phyloP scores from a whole-genome alignment of 2,888 invertebrate genomes.

The Drosophila quasianomalipes region DNA sequence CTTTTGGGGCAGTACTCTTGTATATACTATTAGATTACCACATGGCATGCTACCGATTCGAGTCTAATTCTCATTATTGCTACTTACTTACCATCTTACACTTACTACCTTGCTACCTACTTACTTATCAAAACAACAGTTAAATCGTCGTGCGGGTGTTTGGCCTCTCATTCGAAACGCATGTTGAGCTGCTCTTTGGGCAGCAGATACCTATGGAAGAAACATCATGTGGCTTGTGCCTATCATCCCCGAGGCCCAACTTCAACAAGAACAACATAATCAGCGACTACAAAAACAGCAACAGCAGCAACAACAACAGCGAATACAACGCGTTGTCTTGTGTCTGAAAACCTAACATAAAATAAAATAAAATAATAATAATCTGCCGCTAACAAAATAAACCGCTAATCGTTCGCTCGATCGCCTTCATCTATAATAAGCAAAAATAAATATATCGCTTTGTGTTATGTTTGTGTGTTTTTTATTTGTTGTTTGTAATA shows the following conservation, averaged over 20 bases:
- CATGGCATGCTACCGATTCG: constrained; percentile 33
- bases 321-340: constrained; percentile 41
- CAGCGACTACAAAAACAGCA: constrained; percentile 24
- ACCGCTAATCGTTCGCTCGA: constrained; percentile 43
- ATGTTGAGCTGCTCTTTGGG: constrained; percentile 61
- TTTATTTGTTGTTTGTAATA: constrained; percentile 61
- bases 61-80: constrained; percentile 54
- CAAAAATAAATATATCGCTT: constrained; percentile 50
- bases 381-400: constrained; percentile 55
- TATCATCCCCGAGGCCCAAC: constrained; percentile 42
- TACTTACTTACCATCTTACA: constrained; percentile 48
- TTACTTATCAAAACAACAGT: constrained; percentile 44
- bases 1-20: constrained; percentile 35
- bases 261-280: constrained; percentile 20
- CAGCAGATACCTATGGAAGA: constrained; percentile 64
- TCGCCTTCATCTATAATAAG: constrained; percentile 32
- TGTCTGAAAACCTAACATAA: constrained; percentile 66
- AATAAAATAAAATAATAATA: constrained; percentile 21
- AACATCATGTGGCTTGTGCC: constrained; percentile 62
- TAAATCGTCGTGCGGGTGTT: constrained; percentile 35
- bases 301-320: constrained; percentile 31
- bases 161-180: constrained; percentile 38
- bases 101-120: constrained; percentile 27
- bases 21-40: constrained; percentile 50
- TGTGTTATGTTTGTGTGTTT: constrained; percentile 55